phyloP scores from a whole-genome alignment of 2,113 vertebrate species.

The Atlantisia rogersi region DNA sequence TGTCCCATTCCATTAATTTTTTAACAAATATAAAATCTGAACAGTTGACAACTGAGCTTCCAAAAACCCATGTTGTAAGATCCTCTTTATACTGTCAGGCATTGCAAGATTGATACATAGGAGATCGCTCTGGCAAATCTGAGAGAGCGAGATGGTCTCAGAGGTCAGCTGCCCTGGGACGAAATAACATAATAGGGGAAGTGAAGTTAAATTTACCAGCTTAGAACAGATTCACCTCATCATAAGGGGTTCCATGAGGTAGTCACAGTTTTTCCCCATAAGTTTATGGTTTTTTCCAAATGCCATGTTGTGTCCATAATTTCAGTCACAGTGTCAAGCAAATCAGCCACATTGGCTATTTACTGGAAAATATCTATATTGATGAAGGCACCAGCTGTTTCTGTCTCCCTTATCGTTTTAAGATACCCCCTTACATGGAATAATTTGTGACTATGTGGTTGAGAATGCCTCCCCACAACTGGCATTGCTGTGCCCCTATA shows the following conservation, averaged over 20 bases:
- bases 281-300: neutral
- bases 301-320: neutral
- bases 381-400: neutral
- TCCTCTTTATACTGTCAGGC: neutral
- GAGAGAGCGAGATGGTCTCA: neutral
- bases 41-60: neutral
- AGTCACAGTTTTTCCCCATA: neutral
- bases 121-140: neutral
- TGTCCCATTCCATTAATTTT: neutral
- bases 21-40: neutral
- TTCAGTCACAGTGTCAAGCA: neutral
- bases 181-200: neutral
- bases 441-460: neutral
- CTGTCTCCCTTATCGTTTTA: neutral
- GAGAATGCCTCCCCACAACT: neutral
- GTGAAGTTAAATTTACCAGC: neutral
- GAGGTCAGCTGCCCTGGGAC: neutral
- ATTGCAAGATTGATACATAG: neutral
- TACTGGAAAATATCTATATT: neutral
- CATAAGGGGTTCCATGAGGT: neutral
- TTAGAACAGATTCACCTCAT: neutral
- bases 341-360: neutral
- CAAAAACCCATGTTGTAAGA: neutral
- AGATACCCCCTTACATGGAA: neutral
- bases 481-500: neutral